These are phyloP conservation scores for Watsonalla binaria DNA, from an alignment of 2,888 invertebrate species.

Conservation along the genomic window DNA sequence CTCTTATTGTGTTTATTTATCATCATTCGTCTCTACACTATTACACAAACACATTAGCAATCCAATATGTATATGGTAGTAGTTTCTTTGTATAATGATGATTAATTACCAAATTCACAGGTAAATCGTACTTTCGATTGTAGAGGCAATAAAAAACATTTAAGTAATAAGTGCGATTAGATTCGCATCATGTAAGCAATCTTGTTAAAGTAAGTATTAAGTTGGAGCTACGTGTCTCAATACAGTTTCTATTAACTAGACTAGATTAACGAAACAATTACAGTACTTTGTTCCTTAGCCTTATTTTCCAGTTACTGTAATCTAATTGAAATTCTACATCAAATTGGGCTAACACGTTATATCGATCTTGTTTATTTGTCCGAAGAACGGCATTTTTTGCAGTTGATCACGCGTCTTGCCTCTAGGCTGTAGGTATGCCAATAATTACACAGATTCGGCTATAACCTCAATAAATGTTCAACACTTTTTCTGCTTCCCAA, in stretches of 20 bases:
- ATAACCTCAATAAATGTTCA: constrained; percentile 16
- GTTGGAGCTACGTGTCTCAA: no score
- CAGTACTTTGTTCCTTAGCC: background rate
- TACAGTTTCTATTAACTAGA: background rate
- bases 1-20: no score
- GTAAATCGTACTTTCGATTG: no score
- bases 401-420: constrained; percentile 13
- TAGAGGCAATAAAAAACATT: no score
- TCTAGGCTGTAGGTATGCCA: constrained; percentile 9
- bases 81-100: no score
- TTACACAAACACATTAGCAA: no score
- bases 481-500: constrained; percentile 40
- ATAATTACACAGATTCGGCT: constrained; percentile 13
- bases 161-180: no score
- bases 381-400: constrained; percentile 16
- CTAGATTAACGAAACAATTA: background rate
- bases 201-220: no score
- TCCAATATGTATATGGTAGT: no score
- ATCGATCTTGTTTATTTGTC: constrained; percentile 24
- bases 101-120: no score
- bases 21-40: no score
- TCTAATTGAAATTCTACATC: constrained; percentile 28
- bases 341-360: constrained; percentile 29
- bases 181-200: no score
- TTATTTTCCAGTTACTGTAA: constrained; percentile 25